These are phyloP conservation scores for Drosophila nr. perissopoda DNA, from an alignment of 2,888 invertebrate species.

Conservation along the genomic window DNA sequence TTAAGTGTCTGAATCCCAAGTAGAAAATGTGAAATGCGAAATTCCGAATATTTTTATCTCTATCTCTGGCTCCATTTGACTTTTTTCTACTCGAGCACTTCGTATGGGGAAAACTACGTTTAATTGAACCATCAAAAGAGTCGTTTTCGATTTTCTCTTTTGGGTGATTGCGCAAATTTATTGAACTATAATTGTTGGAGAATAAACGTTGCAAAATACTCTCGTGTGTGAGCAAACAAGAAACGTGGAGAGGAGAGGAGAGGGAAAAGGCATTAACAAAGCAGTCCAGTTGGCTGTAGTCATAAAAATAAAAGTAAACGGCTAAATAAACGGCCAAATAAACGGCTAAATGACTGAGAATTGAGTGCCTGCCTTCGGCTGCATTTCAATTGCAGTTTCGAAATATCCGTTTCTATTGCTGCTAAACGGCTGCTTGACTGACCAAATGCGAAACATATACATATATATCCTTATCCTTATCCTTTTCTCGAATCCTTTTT, in stretches of 20 bases:
- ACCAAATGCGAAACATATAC: conserved; percentile 13
- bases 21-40: conserved; percentile 20
- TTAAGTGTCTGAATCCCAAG: background rate
- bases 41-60: conserved; percentile 2
- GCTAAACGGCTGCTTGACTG: conserved; percentile 13
- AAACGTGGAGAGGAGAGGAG: background rate
- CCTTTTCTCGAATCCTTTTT: conserved; percentile 54
- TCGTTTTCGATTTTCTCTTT: conserved; percentile 38
- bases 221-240: conserved; percentile 3
- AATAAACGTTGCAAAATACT: conserved; percentile 18
- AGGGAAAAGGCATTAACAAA: conserved; percentile 14
- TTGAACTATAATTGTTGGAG: conserved; percentile 56
- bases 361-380: conserved; percentile 26
- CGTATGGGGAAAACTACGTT: conserved; percentile 24
- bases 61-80: background rate
- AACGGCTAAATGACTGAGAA: conserved; percentile 45
- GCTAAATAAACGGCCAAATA: conserved; percentile 42
- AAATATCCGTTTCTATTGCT: conserved; percentile 32
- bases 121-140: conserved; percentile 44
- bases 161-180: conserved; percentile 52
- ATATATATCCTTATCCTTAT: conserved; percentile 28
- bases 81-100: conserved; percentile 9
- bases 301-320: conserved; percentile 57
- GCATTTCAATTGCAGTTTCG: conserved; percentile 56
- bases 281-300: conserved; percentile 30